These are phyloP conservation scores for Pyxicephalus adspersus DNA, from an alignment of 2,113 vertebrate genomes.

Conservation along the genomic window DNA sequence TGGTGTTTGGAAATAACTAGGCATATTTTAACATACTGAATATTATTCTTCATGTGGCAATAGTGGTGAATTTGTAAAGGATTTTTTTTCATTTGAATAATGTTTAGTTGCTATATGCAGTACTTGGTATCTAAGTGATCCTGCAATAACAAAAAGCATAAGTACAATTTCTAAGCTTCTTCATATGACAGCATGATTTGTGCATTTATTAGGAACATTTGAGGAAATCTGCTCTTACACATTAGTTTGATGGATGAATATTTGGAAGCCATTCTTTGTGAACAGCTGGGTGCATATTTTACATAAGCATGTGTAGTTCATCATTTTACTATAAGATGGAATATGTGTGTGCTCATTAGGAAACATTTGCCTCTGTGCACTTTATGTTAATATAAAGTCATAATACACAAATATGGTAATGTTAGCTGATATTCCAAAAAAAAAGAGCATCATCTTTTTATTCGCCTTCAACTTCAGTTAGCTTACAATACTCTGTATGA, in stretches of 20 bases:
- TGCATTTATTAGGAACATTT: constrained; percentile 36
- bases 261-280: constrained; percentile 38
- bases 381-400: constrained; percentile 21
- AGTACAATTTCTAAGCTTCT: constrained; percentile 6
- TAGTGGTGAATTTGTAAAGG: background rate
- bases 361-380: constrained; percentile 7
- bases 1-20: background rate
- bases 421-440: background rate
- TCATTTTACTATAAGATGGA: constrained; percentile 16
- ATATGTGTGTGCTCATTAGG: constrained; percentile 32
- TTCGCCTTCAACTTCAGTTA: too few relatives aligned
- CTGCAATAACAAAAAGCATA: background rate
- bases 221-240: constrained; percentile 38
- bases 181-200: constrained; percentile 19
- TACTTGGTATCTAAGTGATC: too few relatives aligned
- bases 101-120: background rate
- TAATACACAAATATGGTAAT: constrained; percentile 6
- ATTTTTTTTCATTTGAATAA: background rate
- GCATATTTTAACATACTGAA: constrained; percentile 1
- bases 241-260: constrained; percentile 49
- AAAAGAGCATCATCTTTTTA: too few relatives aligned
- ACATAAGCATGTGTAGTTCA: constrained; percentile 13
- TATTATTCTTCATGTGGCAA: background rate
- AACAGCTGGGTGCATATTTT: constrained; percentile 40
- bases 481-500: too few relatives aligned